Evolutionary conservation across 2,797 vertebrate species (phyloP).

Genomic region (Ptychobarbus kaznakovi): DNA sequence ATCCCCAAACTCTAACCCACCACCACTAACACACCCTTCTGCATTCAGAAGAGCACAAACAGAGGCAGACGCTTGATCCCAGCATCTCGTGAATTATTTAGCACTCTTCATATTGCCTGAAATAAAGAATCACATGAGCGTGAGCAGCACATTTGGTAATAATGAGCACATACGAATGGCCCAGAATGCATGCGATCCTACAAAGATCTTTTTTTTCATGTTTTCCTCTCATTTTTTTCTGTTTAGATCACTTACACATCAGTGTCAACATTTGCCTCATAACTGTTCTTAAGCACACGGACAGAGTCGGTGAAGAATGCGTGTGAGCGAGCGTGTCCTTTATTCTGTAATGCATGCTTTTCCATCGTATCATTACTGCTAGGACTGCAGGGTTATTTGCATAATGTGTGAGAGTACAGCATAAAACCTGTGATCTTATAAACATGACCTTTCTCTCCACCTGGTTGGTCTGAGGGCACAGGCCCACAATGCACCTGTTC

Average conservation of each 20-base stretch:
- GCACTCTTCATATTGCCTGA: constrained; percentile 74
- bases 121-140: constrained; percentile 70
- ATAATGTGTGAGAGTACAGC: constrained; percentile 17
- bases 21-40: constrained; percentile 34
- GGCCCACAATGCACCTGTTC: constrained; percentile 32
- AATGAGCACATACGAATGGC: constrained; percentile 69
- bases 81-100: constrained; percentile 79
- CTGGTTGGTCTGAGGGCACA: constrained; percentile 4
- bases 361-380: not conserved
- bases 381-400: constrained; percentile 13
- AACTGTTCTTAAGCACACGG: not conserved
- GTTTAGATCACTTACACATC: constrained; percentile 53
- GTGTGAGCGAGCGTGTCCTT: not conserved
- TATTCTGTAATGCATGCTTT: constrained; percentile 15
- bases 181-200: constrained; percentile 69
- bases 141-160: constrained; percentile 70
- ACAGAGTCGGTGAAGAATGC: not conserved
- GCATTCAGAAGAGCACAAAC: constrained; percentile 70
- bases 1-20: not conserved
- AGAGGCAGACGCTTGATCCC: constrained; percentile 77
- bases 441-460: constrained; percentile 31
- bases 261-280: constrained; percentile 17
- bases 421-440: constrained; percentile 25
- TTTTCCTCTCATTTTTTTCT: not conserved
- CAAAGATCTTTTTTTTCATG: constrained; percentile 61